Evolutionary conservation across 1,140 invertebrate species (phyloP).

Genomic region (Lordiphosa clarofinis): DNA sequence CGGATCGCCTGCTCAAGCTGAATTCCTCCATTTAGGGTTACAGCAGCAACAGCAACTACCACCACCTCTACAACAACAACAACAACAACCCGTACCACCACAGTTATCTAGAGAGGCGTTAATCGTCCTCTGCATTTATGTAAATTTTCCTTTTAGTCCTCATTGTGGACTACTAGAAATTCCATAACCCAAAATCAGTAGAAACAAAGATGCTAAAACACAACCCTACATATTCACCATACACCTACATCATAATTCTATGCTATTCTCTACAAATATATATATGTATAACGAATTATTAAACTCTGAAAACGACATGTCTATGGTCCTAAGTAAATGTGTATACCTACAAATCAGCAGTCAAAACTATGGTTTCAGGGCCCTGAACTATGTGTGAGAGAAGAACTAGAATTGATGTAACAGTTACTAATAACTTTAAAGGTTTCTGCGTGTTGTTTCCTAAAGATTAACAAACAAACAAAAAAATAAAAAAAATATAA

Average conservation of each 20-base stretch:
- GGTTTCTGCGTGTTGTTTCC: slow-evolving; percentile 75
- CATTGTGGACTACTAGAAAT: slow-evolving; percentile 9
- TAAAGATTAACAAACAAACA: slow-evolving; percentile 3
- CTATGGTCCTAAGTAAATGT: slow-evolving; percentile 27
- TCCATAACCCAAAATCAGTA: slow-evolving; percentile 68
- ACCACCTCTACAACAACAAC: slow-evolving; percentile 8
- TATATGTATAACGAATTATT: no score
- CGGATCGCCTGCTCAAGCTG: slow-evolving; percentile 80
- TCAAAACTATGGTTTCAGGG: slow-evolving; percentile 33
- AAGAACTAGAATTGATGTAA: slow-evolving; percentile 22
- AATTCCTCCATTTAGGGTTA: slow-evolving; percentile 68
- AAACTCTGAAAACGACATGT: no score
- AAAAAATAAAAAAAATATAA: slow-evolving; percentile 11
- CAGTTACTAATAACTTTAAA: slow-evolving; percentile 40
- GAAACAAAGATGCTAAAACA: slow-evolving; percentile 69
- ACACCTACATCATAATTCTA: no score
- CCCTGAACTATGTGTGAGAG: slow-evolving; percentile 1
- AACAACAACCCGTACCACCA: slow-evolving; percentile 18
- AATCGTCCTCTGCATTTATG: slow-evolving; percentile 15
- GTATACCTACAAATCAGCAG: slow-evolving; percentile 36
- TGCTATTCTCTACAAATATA: slow-evolving; percentile 18
- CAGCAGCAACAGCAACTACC: slow-evolving; percentile 6
- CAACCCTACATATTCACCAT: background rate
- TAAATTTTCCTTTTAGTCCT: slow-evolving; percentile 56
- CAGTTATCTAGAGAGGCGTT: slow-evolving; percentile 23